Evolutionary conservation across 1,140 invertebrate genomes (phyloP).

Genomic region (Paraescarpia echinospica): DNA sequence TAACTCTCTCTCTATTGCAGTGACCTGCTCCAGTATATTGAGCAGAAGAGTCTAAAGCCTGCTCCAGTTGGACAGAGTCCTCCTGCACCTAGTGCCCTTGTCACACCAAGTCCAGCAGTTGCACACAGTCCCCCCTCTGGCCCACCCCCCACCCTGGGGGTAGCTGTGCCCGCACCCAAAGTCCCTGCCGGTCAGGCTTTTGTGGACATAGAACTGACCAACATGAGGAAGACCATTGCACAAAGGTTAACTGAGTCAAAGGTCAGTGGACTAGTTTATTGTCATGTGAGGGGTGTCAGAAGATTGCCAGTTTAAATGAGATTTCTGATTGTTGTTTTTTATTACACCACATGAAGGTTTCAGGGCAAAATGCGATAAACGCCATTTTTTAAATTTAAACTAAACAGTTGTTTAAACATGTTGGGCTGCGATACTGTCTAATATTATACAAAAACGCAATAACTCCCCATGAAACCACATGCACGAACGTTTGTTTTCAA

Average conservation of each 20-base stretch:
- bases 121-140: constrained; percentile 57
- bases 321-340: too few species aligned
- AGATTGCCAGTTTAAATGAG: neutral
- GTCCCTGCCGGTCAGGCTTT: constrained; percentile 55
- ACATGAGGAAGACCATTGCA: constrained; percentile 80
- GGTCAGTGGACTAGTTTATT: constrained; percentile 42
- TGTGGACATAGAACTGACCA: constrained; percentile 80
- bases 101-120: constrained; percentile 18
- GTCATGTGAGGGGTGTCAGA: neutral
- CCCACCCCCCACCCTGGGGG: constrained; percentile 45
- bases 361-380: too few species aligned
- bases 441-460: too few species aligned
- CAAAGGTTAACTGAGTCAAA: constrained; percentile 90
- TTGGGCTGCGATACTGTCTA: too few species aligned
- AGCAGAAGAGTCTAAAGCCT: constrained; percentile 62
- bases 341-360: too few species aligned
- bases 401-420: too few species aligned
- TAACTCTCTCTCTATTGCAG: constrained; percentile 31
- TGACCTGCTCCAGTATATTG: constrained; percentile 67
- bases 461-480: too few species aligned
- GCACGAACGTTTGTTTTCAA: too few species aligned
- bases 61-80: constrained; percentile 42
- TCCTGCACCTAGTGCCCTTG: neutral
- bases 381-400: too few species aligned
- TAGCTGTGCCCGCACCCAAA: constrained; percentile 20